Evolutionary conservation across 2,888 invertebrate species (phyloP).

Genomic region (Linyphia triangularis): DNA sequence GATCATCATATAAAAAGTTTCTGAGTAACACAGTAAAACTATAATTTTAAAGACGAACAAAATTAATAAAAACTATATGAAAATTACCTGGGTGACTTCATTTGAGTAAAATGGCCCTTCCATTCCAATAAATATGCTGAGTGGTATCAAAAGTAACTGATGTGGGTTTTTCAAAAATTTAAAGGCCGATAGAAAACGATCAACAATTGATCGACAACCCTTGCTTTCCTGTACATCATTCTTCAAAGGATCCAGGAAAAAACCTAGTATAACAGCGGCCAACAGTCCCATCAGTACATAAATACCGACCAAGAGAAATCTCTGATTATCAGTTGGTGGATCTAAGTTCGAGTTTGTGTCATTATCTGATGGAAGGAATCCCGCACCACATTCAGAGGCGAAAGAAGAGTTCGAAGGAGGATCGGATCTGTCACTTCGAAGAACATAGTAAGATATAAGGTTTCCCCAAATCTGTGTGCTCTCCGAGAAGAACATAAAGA

Average conservation of each 20-base stretch:
- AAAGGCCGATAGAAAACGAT: slow-evolving; percentile 90
- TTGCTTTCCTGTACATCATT: slow-evolving; percentile 75
- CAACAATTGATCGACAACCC: neutral
- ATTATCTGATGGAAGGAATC: neutral
- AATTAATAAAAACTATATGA: neutral
- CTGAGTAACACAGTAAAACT: no score
- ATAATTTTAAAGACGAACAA: no score
- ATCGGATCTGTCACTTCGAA: slow-evolving; percentile 69
- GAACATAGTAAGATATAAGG: slow-evolving; percentile 89
- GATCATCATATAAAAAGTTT: no score
- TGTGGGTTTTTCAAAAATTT: slow-evolving; percentile 91
- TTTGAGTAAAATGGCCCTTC: slow-evolving; percentile 98
- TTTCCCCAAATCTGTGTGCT: slow-evolving; percentile 98
- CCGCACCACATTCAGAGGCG: slow-evolving; percentile 80
- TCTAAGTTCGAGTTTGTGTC: slow-evolving; percentile 83
- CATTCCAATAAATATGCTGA: slow-evolving; percentile 97
- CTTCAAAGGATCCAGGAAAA: slow-evolving; percentile 93
- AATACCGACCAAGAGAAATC: slow-evolving; percentile 92
- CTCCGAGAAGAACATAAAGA: slow-evolving; percentile 99
- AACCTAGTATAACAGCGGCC: slow-evolving; percentile 91
- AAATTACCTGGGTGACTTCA: slow-evolving; percentile 81
- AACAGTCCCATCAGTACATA: slow-evolving; percentile 92
- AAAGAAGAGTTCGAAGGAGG: slow-evolving; percentile 89
- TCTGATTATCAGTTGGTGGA: slow-evolving; percentile 90
- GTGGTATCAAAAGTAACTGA: slow-evolving; percentile 94